Base-by-base conservation (phyloP, 2,113 vertebrate species). In the Onychostruthus taczanowskii region DNA sequence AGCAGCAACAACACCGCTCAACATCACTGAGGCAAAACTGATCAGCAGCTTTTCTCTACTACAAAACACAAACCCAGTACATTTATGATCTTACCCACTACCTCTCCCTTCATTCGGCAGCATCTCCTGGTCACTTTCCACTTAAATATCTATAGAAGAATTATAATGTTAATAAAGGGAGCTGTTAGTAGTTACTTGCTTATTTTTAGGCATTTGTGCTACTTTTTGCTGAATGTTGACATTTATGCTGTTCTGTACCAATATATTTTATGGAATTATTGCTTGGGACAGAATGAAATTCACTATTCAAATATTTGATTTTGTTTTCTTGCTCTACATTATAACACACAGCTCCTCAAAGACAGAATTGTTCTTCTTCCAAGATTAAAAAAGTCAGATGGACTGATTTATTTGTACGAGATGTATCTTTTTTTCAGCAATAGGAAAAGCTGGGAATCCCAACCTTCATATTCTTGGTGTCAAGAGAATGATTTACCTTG, bases 211-310 rank as follows among this genome's bases (percentile, higher is more conserved):
- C 1, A 37, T 58, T 82, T 49, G 28, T 69, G 63, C 39, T 55
- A 11, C 16, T 27, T 94, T 92, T 77, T 84, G n/a, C n/a, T 81
- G 8, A 47, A 37, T 2, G 0, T 20, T 93, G 89, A 77, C 62
- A 90, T 90, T 94, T 68, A 37, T 70, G 62, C 47, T 86, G 26
- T 79, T 87, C 62, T 50, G 10, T 63, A 85, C 73, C 59, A 94
- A 35, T 75, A 30, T 35, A 70, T 90, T 82, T 93, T 77, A 90
- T 81, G 66, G 79, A 84, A 93, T 94, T 96, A 66, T 90, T 93
- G 69, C 70, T 86, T 53, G 46, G 76, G 87, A 75, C 44, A 85
- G 69, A 90, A 93, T 74, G 70, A 94, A 94, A 96, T 94, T 81
- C 94, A 41, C 69, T 59, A 67, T 76, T 94, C 58, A 76, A 94